phyloP scores from a whole-genome alignment of 2,113 vertebrate species.

The Dromaius novaehollandiae region DNA sequence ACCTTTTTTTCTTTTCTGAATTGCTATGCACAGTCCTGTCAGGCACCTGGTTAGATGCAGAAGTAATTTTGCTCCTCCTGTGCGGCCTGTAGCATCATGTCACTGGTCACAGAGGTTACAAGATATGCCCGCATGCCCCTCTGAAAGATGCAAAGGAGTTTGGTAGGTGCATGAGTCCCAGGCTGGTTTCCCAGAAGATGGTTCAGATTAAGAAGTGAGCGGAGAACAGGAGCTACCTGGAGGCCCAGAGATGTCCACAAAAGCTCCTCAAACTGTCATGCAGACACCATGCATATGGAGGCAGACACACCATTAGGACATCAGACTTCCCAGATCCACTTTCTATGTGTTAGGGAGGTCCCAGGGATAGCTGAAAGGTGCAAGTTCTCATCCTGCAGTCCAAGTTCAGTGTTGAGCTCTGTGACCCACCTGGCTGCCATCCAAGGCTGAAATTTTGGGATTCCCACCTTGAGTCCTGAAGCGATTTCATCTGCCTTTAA shows the following conservation, averaged over 20 bases:
- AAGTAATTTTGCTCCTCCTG: rapidly evolving
- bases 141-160: background rate
- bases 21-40: background rate
- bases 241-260: background rate
- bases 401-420: background rate
- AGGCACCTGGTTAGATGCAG: rapidly evolving
- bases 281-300: background rate
- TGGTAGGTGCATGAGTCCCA: background rate
- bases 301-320: background rate
- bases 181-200: background rate
- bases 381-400: background rate
- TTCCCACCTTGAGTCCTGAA: slow-evolving; percentile 3
- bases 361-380: background rate
- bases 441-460: background rate
- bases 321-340: background rate
- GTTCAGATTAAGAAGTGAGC: background rate
- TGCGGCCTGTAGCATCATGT: background rate
- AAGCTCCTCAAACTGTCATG: background rate
- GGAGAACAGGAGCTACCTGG: background rate
- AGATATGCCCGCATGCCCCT: background rate
- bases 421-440: background rate
- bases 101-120: background rate
- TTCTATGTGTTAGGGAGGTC: background rate
- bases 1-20: background rate
- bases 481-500: slow-evolving; percentile 4